These are phyloP conservation scores for Lerema accius DNA, from an alignment of 1,140 invertebrate genomes.

Conservation along the genomic window DNA sequence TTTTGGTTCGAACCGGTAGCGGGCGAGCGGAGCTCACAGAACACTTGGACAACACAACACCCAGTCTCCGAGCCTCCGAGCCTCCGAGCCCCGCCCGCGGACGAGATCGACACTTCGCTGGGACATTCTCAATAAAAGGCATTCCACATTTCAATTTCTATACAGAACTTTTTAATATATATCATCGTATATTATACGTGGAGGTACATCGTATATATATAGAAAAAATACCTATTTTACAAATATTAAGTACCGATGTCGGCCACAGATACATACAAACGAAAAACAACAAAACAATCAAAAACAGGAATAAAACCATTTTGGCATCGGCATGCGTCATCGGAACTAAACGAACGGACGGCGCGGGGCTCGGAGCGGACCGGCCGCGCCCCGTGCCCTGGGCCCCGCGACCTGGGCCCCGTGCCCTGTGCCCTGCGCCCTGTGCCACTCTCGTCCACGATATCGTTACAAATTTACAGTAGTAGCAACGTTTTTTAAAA, in stretches of 20 bases:
- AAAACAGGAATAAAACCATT: conserved; percentile 82
- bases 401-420: conserved; percentile 60
- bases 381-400: conserved; percentile 20
- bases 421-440: conserved; percentile 72
- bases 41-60: too few relatives aligned
- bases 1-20: conserved; percentile 54
- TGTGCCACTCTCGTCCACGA: conserved; percentile 66
- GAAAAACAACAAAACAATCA: conserved; percentile 81
- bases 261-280: conserved; percentile 81
- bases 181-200: conserved; percentile 76
- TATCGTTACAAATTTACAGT: conserved; percentile 74
- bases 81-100: too few relatives aligned
- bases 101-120: too few relatives aligned
- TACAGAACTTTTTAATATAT: conserved; percentile 78
- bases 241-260: conserved; percentile 80
- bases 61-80: too few relatives aligned
- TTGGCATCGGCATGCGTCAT: conserved; percentile 78
- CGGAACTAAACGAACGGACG: conserved; percentile 73
- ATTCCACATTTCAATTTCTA: conserved; percentile 71
- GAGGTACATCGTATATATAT: conserved; percentile 80
- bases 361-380: conserved; percentile 49
- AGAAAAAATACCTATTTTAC: conserved; percentile 80
- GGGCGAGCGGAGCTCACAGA: conserved; percentile 27
- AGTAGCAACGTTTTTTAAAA: conserved; percentile 73
- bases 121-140: conserved; percentile 66